These are phyloP conservation scores for Calidris pygmaea DNA, from an alignment of 2,113 vertebrate genomes.

Conservation along the genomic window DNA sequence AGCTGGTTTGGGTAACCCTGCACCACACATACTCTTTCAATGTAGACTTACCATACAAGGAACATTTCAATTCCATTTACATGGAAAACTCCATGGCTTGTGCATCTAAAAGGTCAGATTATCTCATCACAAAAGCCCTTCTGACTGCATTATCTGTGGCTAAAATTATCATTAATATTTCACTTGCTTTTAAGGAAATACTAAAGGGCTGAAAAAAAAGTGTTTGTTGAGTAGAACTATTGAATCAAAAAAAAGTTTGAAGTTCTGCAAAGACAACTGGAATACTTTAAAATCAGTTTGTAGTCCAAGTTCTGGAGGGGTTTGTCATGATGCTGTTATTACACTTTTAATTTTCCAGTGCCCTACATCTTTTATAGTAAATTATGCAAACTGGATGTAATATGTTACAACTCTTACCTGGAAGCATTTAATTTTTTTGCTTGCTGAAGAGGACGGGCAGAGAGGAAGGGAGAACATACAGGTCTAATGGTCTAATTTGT, in stretches of 20 bases:
- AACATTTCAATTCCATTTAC: neutral
- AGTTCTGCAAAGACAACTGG: neutral
- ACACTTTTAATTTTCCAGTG: neutral
- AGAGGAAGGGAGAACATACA: neutral
- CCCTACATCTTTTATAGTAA: neutral
- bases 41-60: neutral
- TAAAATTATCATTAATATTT: neutral
- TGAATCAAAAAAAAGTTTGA: neutral
- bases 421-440: neutral
- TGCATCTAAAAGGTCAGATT: neutral
- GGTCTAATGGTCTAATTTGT: neutral
- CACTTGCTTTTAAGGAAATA: neutral
- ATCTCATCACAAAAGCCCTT: neutral
- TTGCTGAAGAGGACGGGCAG: neutral
- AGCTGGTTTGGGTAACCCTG: neutral
- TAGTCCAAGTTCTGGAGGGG: neutral
- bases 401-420: neutral
- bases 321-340: neutral
- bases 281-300: neutral
- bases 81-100: neutral
- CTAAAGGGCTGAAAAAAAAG: neutral
- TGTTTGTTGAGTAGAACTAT: neutral
- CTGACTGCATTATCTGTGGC: neutral
- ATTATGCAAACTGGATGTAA: neutral
- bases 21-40: neutral